Conservation (phyloP, 2,113 vertebrate species). For the Hiodon tergisus region DNA sequence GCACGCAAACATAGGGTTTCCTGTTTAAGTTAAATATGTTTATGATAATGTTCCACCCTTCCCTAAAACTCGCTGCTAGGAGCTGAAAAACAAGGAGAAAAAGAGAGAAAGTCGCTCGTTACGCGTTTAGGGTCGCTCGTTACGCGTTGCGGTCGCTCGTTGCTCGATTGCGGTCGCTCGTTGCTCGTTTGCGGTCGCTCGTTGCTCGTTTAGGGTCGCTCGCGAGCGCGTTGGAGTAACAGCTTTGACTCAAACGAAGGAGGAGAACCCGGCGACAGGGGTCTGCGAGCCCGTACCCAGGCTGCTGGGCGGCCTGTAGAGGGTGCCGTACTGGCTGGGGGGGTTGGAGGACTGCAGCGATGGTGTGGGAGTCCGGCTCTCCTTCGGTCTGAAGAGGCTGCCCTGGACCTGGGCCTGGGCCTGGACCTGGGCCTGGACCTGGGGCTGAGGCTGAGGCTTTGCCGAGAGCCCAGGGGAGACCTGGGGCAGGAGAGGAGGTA, state of each 20-base stretch:
- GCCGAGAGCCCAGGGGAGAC: constrained; percentile 40
- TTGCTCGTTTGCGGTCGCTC: too few relatives aligned
- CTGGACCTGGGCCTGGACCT: constrained; percentile 63
- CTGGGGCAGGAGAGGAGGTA: constrained; percentile 64
- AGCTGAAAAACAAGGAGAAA: constrained; percentile 6
- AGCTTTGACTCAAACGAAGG: constrained; percentile 84
- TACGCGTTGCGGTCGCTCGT: too few relatives aligned
- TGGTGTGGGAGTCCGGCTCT: constrained; percentile 95
- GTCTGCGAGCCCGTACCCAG: constrained; percentile 79
- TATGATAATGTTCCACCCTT: constrained; percentile 1
- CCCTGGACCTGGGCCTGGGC: constrained; percentile 74
- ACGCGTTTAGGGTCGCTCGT: too few relatives aligned
- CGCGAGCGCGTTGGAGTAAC: constrained; percentile 31
- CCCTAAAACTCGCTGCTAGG: constrained; percentile 15
- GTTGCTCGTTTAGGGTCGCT: neutral
- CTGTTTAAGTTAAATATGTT: neutral
- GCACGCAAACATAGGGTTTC: neutral
- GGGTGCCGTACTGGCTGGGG: constrained; percentile 72
- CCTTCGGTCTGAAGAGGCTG: constrained; percentile 86
- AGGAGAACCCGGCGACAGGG: constrained; percentile 91
- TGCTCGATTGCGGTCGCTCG: too few relatives aligned
- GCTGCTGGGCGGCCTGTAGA: constrained; percentile 92
- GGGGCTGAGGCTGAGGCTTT: constrained; percentile 54
- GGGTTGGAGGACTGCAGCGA: constrained; percentile 80
- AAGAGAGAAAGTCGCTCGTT: neutral